Evolutionary conservation across 2,113 vertebrate genomes (phyloP).

Genomic region (Nansenia antarctica): DNA sequence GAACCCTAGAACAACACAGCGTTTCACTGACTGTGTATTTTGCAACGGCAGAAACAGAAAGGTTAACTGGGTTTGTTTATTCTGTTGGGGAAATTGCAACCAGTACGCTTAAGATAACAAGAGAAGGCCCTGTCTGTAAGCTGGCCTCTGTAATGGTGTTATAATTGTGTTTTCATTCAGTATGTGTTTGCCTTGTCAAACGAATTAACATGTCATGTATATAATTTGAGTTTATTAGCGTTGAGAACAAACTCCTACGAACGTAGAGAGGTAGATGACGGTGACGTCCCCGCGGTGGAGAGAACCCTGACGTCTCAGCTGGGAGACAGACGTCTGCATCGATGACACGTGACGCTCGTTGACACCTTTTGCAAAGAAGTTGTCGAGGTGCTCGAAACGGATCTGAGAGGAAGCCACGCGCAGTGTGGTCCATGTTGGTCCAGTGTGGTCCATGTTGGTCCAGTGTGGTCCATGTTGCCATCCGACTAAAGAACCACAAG

Average conservation of each 20-base stretch:
- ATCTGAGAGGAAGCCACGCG: too few species aligned
- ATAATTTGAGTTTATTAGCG: not conserved
- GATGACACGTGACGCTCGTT: too few species aligned
- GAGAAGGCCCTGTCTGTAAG: not conserved
- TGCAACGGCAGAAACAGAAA: conserved; percentile 3
- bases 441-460: too few species aligned
- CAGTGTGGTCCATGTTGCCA: too few species aligned
- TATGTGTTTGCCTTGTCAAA: not conserved
- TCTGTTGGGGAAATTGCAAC: conserved; percentile 7
- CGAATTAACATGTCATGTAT: not conserved
- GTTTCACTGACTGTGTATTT: conserved; percentile 20
- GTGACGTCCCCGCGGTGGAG: not conserved
- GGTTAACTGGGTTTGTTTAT: not conserved
- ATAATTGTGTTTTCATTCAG: conserved; percentile 6
- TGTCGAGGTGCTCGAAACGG: too few species aligned
- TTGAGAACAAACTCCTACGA: not conserved
- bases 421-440: too few species aligned
- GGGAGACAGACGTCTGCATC: not conserved
- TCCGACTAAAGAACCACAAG: too few species aligned
- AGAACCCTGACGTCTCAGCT: not conserved
- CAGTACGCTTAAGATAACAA: conserved; percentile 5
- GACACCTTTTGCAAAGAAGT: too few species aligned
- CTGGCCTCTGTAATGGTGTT: not conserved
- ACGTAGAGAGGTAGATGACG: not conserved
- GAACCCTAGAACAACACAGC: conserved; percentile 20